Conservation (phyloP, 2,113 vertebrate species). For the Balaeniceps rex region DNA sequence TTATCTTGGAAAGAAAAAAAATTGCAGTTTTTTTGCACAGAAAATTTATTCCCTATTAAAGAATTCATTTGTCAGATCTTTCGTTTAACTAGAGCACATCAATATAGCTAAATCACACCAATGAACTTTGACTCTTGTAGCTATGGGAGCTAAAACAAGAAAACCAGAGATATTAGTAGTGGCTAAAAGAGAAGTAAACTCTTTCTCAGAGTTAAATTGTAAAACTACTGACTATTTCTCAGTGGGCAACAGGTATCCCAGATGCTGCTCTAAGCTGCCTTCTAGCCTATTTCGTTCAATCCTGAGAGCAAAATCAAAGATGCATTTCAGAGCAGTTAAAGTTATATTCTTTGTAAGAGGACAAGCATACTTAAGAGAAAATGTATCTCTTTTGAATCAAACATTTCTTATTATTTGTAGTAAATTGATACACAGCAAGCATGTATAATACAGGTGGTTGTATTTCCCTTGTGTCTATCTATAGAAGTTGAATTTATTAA, state of each 20-base stretch:
- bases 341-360: not conserved
- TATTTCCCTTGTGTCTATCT: not conserved
- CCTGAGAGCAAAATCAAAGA: not conserved
- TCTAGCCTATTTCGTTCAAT: not conserved
- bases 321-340: not conserved
- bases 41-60: not conserved
- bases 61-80: not conserved
- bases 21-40: not conserved
- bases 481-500: not conserved
- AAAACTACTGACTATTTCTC: not conserved
- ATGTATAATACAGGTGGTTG: not conserved
- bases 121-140: not conserved
- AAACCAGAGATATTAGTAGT: not conserved
- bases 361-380: not conserved
- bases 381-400: not conserved
- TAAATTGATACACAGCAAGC: not conserved
- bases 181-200: not conserved
- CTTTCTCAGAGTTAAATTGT: not conserved
- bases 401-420: not conserved
- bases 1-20: not conserved
- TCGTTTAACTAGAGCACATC: not conserved
- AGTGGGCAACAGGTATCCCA: not conserved
- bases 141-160: not conserved
- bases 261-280: not conserved
- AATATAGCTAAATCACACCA: not conserved